Evolutionary conservation across 2,113 vertebrate species (phyloP), one percentile per base, ranked within the genome.

Genomic region (Spea bombifrons): DNA sequence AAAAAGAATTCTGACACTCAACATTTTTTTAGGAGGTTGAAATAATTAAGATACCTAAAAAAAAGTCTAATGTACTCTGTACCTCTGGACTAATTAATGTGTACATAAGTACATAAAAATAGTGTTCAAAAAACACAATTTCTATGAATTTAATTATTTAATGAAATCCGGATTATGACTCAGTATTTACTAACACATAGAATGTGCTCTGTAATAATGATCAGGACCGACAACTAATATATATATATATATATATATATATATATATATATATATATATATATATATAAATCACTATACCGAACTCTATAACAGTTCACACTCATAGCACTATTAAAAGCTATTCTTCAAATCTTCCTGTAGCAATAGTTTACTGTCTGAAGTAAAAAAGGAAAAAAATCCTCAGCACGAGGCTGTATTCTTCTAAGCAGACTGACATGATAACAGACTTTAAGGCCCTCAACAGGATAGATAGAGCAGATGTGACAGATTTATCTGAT

Each of bases 401-500:
- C 13, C 49, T 69, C 66, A 4, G 8, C 47, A 49, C 67, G 9
- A n/a, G 44, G 67, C 48, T 45, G 30, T 52, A 44, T 55, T 71
- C 50, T 55, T 71, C n/a, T 75, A 63, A 63, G 72, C 55, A 74
- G 72, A 63, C 44, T 64, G 55, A 46, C n/a, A 61, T 63, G 45
- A 74, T 46, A 74, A 61, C 66, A 46, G 30, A 12, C 43, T 68
- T 68, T 48, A 68, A 45, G 66, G 45, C 48, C 66, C 66, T 68
- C 13, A 61, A 61, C 45, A 63, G 55, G 57, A 63, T n/a, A 64
- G 72, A 74, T 30, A 43, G 55, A 61, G 45, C 55, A 74, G 72
- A 64, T 47, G 44, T 74, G 44, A 74, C 45, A 72, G 70, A 57
- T 72, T 57, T 72, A 72, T 72, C 17, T 57, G 52, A 57, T 72